A percentile compares a stretch with the other conserved stretches of the same genome.
Conservation (phyloP, 2,888 invertebrate species). For the Neoaliturus tenellus region DNA sequence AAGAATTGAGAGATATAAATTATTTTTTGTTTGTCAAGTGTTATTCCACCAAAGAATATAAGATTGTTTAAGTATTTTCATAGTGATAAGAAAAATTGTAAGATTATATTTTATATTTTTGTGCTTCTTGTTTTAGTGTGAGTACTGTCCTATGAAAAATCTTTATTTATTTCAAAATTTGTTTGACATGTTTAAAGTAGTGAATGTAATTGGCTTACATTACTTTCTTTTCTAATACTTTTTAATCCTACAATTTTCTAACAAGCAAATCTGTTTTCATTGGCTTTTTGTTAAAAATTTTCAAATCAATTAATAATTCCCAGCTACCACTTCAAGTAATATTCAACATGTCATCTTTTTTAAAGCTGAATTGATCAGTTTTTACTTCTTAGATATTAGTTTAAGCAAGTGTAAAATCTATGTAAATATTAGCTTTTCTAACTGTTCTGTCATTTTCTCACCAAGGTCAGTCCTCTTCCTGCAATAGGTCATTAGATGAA, state of each 20-base stretch:
- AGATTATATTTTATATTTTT: conserved; percentile 41
- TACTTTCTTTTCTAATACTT: no score
- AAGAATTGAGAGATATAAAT: background rate
- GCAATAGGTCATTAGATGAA: conserved; percentile 13
- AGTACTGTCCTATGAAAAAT: background rate
- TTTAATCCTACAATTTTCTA: no score
- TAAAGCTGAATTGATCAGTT: background rate
- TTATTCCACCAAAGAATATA: conserved; percentile 41
- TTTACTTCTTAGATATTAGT: background rate
- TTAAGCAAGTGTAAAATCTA: background rate
- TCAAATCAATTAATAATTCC: background rate
- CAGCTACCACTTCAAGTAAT: background rate
- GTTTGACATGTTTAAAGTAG: background rate
- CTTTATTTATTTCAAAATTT: background rate
- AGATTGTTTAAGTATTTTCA: conserved; percentile 30
- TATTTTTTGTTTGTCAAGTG: conserved; percentile 25
- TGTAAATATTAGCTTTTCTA: conserved; percentile 45
- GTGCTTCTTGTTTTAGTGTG: conserved; percentile 30
- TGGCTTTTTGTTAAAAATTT: background rate
- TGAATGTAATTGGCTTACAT: no score
- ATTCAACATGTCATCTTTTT: background rate
- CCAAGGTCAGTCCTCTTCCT: background rate
- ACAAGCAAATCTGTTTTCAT: background rate
- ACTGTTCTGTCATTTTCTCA: background rate
- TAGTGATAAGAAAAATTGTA: conserved; percentile 39